Base-by-base conservation (phyloP, 2,888 invertebrate genomes). In the Tachystola acroxantha region DNA sequence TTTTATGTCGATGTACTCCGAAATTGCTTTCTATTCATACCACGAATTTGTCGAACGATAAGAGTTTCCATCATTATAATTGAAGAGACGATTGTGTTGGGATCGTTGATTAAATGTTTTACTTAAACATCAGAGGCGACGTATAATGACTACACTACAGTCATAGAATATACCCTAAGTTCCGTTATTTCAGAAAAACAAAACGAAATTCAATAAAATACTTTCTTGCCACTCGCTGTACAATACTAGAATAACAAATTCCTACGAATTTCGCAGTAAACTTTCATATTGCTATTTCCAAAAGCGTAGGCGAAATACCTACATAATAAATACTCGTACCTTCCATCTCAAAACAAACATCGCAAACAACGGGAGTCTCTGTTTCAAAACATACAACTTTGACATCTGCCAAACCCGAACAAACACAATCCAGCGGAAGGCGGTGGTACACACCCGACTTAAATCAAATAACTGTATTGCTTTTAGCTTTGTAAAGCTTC, bases 401-500 rank as follows among this genome's bases (percentile, higher is more conserved):
- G 85, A 84, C 82, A 85, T 82, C 78, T 85, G 81, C 81, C 84
- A 84, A 86, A 84, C 80, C 73, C 78, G 82, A 71, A 76, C 78
- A 85, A 85, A 84, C 80, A 84, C 80, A 84, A 84, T 81, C 77
- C 79, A 72, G 64, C 67, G 72, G 75, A 81, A 84, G 79, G 75
- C 80, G 71, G 71, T 62, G 67, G 79, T 73, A 78, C 75, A 82
- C 76, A 80, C 71, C 71, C 81, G 81, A 72, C 81, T 85, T 84
- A 85, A 86, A 86, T 85, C 84, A 86, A 86, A 86, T 86, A 86
- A 86, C 82, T 82, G 82, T 86, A 84, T 85, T 84, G 85, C 84
- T 85, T 82, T 80, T 78, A 84, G 85, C 84, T 82, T 78, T 84
- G 82, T 82, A 84, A 81, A 72, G 79, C 81, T 81, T 81, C 80